Conservation (phyloP, 2,113 vertebrate species). For the Clarias macrocephalus region DNA sequence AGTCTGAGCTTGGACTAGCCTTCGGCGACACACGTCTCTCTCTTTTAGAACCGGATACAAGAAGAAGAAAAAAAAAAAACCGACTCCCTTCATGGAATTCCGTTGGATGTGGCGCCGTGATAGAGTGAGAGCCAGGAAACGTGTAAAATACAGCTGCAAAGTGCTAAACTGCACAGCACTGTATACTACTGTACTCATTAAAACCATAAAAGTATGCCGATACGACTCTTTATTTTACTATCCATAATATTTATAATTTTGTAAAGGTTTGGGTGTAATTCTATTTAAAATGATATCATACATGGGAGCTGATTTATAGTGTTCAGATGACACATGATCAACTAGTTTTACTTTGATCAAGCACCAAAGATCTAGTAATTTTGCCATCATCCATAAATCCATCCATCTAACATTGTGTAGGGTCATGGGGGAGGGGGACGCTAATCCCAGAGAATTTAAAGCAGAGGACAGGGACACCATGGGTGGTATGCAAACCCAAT, state of each 20-base stretch:
- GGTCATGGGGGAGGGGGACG: no score
- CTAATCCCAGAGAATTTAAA: no score
- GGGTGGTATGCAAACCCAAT: no score
- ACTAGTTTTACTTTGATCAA: background rate
- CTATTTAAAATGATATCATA: background rate
- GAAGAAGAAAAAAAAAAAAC: background rate
- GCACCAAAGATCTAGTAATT: background rate
- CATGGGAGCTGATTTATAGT: background rate
- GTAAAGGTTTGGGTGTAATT: background rate
- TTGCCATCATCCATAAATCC: no score
- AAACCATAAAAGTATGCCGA: background rate
- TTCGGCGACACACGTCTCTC: background rate
- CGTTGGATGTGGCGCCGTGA: background rate
- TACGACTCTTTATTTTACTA: background rate
- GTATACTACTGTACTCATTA: background rate
- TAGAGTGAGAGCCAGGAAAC: background rate
- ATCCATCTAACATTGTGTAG: no score
- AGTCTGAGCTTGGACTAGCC: background rate
- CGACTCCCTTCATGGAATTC: constrained; percentile 26
- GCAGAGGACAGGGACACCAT: no score
- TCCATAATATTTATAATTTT: background rate
- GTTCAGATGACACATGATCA: background rate
- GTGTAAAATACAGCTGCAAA: background rate
- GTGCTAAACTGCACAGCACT: background rate
- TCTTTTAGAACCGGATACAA: constrained; percentile 18